These are phyloP conservation scores for Tympanoctomys barrerae DNA, from an alignment of 2,797 vertebrate species.

Conservation along the genomic window DNA sequence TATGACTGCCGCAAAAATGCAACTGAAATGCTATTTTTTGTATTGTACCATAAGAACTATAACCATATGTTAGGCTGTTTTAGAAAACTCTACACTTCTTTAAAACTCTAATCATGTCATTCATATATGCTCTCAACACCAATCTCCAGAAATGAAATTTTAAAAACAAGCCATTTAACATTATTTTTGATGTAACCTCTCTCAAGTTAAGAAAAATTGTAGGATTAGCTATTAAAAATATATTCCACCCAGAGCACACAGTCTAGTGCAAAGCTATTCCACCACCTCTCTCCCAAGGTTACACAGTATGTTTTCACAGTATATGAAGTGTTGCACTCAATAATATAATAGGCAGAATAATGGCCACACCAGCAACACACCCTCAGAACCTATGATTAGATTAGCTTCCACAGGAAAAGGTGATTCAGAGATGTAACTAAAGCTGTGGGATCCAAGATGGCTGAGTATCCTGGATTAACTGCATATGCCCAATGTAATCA, in stretches of 20 bases:
- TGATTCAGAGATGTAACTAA: background rate
- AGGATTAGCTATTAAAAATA: background rate
- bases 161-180: background rate
- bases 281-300: background rate
- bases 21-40: background rate
- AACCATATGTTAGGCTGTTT: background rate
- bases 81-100: background rate
- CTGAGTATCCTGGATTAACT: background rate
- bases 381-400: background rate
- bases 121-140: background rate
- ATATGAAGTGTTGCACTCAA: background rate
- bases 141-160: background rate
- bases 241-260: background rate
- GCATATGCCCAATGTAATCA: background rate
- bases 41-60: background rate
- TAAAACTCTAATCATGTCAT: background rate
- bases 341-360: background rate
- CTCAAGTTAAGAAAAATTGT: background rate
- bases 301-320: background rate
- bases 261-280: background rate
- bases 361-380: background rate
- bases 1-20: background rate
- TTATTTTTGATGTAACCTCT: background rate
- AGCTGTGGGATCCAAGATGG: background rate
- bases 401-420: background rate